phyloP scores from a whole-genome alignment of 2,797 vertebrate genomes.

The Trachops cirrhosus region DNA sequence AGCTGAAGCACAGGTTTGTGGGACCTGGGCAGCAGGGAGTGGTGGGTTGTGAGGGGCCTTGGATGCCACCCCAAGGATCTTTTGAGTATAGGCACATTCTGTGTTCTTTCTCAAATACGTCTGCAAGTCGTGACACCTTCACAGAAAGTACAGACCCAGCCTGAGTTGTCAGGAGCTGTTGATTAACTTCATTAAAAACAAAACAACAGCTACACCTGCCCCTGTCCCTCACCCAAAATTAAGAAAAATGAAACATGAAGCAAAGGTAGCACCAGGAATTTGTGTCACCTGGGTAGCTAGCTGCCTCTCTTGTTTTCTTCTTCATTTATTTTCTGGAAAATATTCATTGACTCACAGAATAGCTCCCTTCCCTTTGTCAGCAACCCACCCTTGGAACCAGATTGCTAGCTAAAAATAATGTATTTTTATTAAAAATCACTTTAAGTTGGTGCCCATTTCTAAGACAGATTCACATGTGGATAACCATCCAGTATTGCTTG shows the following conservation, averaged over 20 bases:
- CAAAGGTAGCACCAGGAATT: not conserved
- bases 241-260: slow-evolving; percentile 17
- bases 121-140: not conserved
- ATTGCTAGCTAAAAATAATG: slow-evolving; percentile 70
- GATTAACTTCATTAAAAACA: not conserved
- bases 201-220: not conserved
- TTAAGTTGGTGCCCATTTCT: slow-evolving; percentile 57
- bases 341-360: slow-evolving; percentile 2
- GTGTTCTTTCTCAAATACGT: not conserved
- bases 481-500: slow-evolving; percentile 55
- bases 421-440: slow-evolving; percentile 77
- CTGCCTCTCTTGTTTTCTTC: slow-evolving; percentile 7
- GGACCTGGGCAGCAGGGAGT: not conserved
- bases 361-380: slow-evolving; percentile 26
- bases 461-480: slow-evolving; percentile 61
- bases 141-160: not conserved
- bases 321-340: slow-evolving; percentile 65
- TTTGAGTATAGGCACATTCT: not conserved
- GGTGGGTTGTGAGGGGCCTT: not conserved
- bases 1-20: not conserved
- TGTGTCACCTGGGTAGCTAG: not conserved
- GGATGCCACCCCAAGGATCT: not conserved
- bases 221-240: not conserved
- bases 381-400: slow-evolving; percentile 34
- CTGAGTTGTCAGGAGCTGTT: not conserved